Base-by-base conservation (phyloP, 35 echinoderm and acorn worm genomes). In the Stichopus chloronotus region DNA sequence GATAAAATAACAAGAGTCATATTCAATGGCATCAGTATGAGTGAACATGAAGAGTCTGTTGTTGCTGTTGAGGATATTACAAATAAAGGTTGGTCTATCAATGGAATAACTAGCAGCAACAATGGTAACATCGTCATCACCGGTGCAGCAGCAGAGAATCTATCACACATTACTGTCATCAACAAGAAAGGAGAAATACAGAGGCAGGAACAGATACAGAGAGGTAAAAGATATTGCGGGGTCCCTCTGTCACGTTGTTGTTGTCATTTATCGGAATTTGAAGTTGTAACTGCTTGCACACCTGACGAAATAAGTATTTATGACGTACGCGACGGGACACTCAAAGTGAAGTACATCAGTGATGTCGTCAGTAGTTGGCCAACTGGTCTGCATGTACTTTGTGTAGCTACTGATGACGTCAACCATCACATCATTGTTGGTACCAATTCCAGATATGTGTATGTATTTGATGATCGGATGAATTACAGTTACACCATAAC, bases 371-470 rank as follows among this genome's bases (percentile, higher is more conserved):
- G 14, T 5, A 82, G 79, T 52, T 82, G 79, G 79, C 53, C 82
- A 25, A 14, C 14, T 57, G 55, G 21, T 85, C 54, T 4, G 55
- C 19, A 8, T 57, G 55, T 59, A 19, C 4, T 1, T 53, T 58
- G 82, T 85, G 55, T 85, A 58, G 16, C 82, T 19, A 85, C 82
- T 58, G 82, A 85, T 85, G 6, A 5, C 58, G 55, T 3, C 14
- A 85, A 53, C 82, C 58, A 85, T 57, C 54, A 85, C 82, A 58
- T 85, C 55, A 21, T 85, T 19, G 82, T 85, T 59, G 82, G 82
- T 6, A 25, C 55, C 17, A 8, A 59, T 21, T 58, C 55, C 82
- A 85, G 82, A 85, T 16, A 72, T 72, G 69, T 72, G 69, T 72
- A 72, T 72, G 69, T 72, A 14, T 72, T 72, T 72, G 69, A 72